phyloP scores from a whole-genome alignment of 2,888 invertebrate species.

The Pyrocoelia pectoralis region DNA sequence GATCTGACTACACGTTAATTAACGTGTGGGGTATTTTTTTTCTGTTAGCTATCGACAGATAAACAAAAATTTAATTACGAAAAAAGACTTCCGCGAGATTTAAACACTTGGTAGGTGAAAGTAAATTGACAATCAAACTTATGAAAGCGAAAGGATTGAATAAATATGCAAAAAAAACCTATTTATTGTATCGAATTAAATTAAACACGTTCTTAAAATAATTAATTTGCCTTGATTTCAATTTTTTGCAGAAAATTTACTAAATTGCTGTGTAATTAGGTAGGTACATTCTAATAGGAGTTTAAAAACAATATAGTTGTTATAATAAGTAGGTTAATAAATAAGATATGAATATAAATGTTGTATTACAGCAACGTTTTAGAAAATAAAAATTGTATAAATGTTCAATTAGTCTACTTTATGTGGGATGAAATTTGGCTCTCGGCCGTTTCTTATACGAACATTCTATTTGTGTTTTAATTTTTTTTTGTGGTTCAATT shows the following conservation, averaged over 20 bases:
- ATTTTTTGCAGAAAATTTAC: neutral
- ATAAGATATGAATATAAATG: too few species aligned
- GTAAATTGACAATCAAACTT: neutral
- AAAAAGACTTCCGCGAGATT: slow-evolving; percentile 1
- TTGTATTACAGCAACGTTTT: too few species aligned
- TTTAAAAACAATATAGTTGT: neutral
- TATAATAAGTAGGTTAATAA: neutral
- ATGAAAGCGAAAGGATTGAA: neutral
- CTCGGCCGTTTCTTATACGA: too few species aligned
- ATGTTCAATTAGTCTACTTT: too few species aligned
- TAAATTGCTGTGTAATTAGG: neutral
- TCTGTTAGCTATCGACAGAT: too few species aligned
- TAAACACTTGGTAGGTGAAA: neutral
- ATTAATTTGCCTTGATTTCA: slow-evolving; percentile 1
- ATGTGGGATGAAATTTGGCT: too few species aligned
- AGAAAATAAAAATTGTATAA: too few species aligned
- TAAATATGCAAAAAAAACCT: neutral
- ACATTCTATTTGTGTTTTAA: too few species aligned
- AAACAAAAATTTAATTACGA: too few species aligned
- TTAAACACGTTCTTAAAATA: neutral
- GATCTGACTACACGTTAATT: neutral
- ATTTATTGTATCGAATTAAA: slow-evolving; percentile 1
- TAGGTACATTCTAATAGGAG: neutral
- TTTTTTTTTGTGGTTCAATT: too few species aligned
- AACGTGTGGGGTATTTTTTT: neutral